Evolutionary conservation across 2,113 vertebrate genomes (phyloP), one percentile per base, ranked within the genome.

Genomic region (Dermatemys mawii): DNA sequence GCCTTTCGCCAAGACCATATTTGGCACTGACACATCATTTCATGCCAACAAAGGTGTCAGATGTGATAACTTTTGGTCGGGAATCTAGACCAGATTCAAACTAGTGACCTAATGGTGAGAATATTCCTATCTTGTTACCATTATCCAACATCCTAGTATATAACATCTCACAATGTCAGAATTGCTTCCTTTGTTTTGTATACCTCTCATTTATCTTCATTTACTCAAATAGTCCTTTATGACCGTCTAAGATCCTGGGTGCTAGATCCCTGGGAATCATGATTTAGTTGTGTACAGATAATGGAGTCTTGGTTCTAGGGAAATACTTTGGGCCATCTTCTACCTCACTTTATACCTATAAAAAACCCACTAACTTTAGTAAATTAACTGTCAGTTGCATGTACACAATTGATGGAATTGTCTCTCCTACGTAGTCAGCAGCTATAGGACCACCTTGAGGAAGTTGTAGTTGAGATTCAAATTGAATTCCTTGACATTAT

Each of bases 401-500:
- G 90, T 88, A 5, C 11, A 82, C 89, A 93, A 92, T 2, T 44
- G 57, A 53, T 86, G n/a, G 41, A 91, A 84, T 91, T 82, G 87
- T 81, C 87, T 70, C 87, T 57, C 8, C 3, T 84, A 88, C 44
- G 49, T 78, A 82, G 46, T 51, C 35, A 95, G 4, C 29, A 90
- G 4, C n/a, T 88, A 84, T 44, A 91, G 63, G 83, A 93, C 24
- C 29, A 63, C 12, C 44, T 1, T n/a, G 44, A 81, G 97, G 55
- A 96, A 53, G 2, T 85, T 83, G n/a, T 38, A 79, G 50, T 41
- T 89, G 6, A 70, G 5, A 26, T 38, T 63, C 44, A 88, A 93
- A 91, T n/a, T 84, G 6, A 90, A 82, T 95, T 95, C 27, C 17
- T 73, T 92, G 21, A 57, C 82, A 87, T 70, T 83, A 91, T 83